A percentile compares a stretch with the other conserved stretches of the same genome.
Conservation (phyloP, 2,797 vertebrate genomes). For the Picus viridis region DNA sequence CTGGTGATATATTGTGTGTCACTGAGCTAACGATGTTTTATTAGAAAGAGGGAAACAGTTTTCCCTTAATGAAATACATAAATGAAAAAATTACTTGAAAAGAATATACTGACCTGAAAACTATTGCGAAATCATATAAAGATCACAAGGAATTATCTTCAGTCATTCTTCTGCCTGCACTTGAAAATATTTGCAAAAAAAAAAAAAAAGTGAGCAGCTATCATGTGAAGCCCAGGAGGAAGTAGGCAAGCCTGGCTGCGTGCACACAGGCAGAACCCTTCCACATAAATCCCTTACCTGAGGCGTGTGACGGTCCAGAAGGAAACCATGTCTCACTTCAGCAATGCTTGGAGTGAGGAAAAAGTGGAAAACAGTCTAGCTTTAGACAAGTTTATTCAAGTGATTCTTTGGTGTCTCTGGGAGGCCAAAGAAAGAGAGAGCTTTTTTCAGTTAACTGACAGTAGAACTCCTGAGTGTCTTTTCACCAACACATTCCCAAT, state of each 20-base stretch:
- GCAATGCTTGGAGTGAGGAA: background rate
- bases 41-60: background rate
- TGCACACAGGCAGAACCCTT: background rate
- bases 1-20: background rate
- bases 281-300: background rate
- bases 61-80: background rate
- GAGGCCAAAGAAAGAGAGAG: rapidly evolving
- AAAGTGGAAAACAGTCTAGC: background rate
- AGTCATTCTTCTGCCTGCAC: background rate
- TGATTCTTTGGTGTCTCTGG: background rate
- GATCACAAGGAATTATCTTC: background rate
- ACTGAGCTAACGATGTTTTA: background rate
- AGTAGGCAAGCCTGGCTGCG: background rate
- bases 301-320: background rate
- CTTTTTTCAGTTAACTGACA: background rate
- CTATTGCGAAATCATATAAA: background rate
- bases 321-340: background rate
- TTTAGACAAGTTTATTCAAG: background rate
- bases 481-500: background rate
- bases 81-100: background rate
- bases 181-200: background rate
- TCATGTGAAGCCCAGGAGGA: background rate
- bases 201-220: background rate
- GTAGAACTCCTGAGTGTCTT: background rate
- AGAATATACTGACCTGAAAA: background rate